Evolutionary conservation across 2,888 invertebrate species (phyloP).

Genomic region (Andrena bicolor): DNA sequence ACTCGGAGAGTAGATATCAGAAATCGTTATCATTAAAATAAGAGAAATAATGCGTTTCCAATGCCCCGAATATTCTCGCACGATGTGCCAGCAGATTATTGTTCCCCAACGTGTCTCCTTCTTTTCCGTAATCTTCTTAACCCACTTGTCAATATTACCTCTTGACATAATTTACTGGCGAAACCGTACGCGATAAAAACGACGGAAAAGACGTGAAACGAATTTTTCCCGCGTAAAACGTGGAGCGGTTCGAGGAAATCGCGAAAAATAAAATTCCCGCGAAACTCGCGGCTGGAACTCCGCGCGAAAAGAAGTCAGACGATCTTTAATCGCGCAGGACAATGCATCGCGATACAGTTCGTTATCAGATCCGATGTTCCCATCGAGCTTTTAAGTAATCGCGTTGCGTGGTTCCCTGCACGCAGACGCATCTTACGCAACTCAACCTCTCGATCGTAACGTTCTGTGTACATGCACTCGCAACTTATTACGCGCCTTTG

Average conservation of each 20-base stretch:
- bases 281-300: conserved; percentile 8
- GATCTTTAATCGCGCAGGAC: conserved; percentile 44
- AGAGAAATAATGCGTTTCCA: neutral
- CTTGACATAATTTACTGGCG: neutral
- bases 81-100: neutral
- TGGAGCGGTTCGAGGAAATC: conserved; percentile 8
- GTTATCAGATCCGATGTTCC: conserved; percentile 57
- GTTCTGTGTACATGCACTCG: neutral
- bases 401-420: conserved; percentile 16
- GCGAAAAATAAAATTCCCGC: neutral
- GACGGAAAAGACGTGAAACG: neutral
- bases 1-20: too few species aligned
- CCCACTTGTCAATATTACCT: neutral
- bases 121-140: neutral
- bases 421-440: conserved; percentile 13
- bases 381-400: conserved; percentile 47
- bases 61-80: neutral
- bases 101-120: neutral
- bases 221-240: neutral
- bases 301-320: conserved; percentile 49
- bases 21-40: too few species aligned
- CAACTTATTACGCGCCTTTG: neutral
- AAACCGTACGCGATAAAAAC: neutral
- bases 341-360: conserved; percentile 35
- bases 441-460: conserved; percentile 1